Evolutionary conservation across 2,797 vertebrate species (phyloP).

Genomic region (Masticophis lateralis): DNA sequence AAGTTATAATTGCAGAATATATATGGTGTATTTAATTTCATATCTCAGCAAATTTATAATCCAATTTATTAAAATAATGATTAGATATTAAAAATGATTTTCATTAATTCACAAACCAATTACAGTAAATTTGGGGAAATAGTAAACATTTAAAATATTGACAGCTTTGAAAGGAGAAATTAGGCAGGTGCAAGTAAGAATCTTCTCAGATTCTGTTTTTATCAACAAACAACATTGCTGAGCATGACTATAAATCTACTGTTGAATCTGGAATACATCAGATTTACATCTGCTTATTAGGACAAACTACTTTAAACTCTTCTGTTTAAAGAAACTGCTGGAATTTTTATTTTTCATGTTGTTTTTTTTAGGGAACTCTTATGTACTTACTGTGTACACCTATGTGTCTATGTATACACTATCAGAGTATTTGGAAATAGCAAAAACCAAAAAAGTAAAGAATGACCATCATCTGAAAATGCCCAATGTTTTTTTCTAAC

Average conservation of each 20-base stretch:
- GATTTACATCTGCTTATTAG: conserved; percentile 16
- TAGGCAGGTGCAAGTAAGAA: neutral
- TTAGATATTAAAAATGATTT: neutral
- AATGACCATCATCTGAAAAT: conserved; percentile 52
- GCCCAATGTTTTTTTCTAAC: conserved; percentile 53
- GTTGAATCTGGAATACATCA: conserved; percentile 25
- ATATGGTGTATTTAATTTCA: neutral
- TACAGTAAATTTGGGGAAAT: neutral
- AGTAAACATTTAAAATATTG: neutral
- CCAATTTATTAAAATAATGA: neutral
- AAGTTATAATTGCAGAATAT: neutral
- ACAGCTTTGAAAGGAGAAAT: neutral
- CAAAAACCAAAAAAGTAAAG: conserved; percentile 60
- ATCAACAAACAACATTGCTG: conserved; percentile 24
- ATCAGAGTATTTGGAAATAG: conserved; percentile 42
- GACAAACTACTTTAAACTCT: conserved; percentile 31
- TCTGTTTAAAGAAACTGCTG: conserved; percentile 51
- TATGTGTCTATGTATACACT: conserved; percentile 63
- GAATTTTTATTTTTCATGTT: conserved; percentile 29
- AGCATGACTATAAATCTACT: conserved; percentile 1
- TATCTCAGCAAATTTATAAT: conserved; percentile 1
- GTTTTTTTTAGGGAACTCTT: conserved; percentile 48
- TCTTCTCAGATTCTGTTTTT: neutral
- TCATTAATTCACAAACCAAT: neutral
- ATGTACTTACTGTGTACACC: conserved; percentile 45